Percentiles rank a stretch among this genome's conserved stretches.
phyloP scores from a whole-genome alignment of 2,888 invertebrate species.

The Halocaridina rubra region DNA sequence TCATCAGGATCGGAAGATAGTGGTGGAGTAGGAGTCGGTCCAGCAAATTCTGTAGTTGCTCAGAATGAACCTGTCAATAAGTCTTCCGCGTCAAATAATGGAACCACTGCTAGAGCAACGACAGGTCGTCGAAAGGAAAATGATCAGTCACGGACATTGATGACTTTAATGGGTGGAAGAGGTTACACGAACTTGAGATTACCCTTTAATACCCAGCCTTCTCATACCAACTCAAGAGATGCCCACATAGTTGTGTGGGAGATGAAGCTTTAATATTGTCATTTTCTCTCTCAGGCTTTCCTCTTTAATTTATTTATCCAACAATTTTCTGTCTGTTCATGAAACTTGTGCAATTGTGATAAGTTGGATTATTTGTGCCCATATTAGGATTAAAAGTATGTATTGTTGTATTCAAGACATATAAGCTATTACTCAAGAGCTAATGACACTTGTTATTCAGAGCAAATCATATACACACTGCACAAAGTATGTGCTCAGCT shows the following conservation, averaged over 20 bases:
- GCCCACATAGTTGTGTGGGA: slow-evolving; percentile 93
- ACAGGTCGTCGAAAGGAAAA: slow-evolving; percentile 41
- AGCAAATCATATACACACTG: not conserved
- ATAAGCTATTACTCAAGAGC: not conserved
- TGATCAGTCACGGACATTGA: slow-evolving; percentile 68
- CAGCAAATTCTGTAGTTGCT: slow-evolving; percentile 4
- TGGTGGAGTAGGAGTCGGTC: slow-evolving; percentile 65
- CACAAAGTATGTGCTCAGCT: not conserved
- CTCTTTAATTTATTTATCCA: slow-evolving; percentile 24
- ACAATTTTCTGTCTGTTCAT: slow-evolving; percentile 25
- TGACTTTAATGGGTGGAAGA: slow-evolving; percentile 87
- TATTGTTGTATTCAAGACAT: not conserved
- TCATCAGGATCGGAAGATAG: slow-evolving; percentile 77
- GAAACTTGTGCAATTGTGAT: slow-evolving; percentile 53
- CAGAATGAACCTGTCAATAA: not conserved
- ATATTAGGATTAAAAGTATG: slow-evolving; percentile 34
- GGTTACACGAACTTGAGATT: slow-evolving; percentile 90
- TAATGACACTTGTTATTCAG: not conserved
- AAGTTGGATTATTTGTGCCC: slow-evolving; percentile 36
- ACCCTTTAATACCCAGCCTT: slow-evolving; percentile 70
- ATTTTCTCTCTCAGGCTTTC: not conserved
- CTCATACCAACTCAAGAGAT: slow-evolving; percentile 79
- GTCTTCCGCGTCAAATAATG: not conserved
- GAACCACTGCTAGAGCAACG: slow-evolving; percentile 3
- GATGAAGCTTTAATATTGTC: slow-evolving; percentile 75